Evolutionary conservation across 2,888 invertebrate species (phyloP), one percentile per base, ranked within the genome.

Genomic region (Drosophila seclusa): DNA sequence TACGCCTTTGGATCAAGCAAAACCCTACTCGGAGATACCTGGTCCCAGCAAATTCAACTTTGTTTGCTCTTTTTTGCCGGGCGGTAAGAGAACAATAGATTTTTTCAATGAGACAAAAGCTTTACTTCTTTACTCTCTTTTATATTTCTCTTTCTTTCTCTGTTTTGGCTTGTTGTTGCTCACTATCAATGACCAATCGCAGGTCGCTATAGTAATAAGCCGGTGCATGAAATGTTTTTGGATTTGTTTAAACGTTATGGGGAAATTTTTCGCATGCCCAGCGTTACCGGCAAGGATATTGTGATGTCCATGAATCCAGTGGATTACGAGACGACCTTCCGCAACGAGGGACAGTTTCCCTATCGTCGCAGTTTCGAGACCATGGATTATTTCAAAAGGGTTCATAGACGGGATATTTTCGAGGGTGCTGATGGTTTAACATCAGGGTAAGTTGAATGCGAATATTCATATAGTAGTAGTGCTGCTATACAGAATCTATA

Each of bases 251-350:
- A 78, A 3, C 78, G 83, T n/a, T 91, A 92, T 75, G 94, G 94
- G 0, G 76, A 92, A 13, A 85, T 94, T 7, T 92, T 93, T 21
- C 92, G 91, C 8, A 79, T 94, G 50, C 93, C 93, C 10, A 92
- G 93, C 7, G 58, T 94, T 4, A 83, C 90, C 0, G 88, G 90
- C 0, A 65, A 34, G 0, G 89, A 91, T 65, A 64, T 94, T 18
- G 91, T 94, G 0, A 77, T 94, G 11, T 76, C 93, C 8, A 94
- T 94, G 83, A 93, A 94, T 86, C 94, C 95, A 0, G 93, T 93
- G 18, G 94, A 94, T 78, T 93, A 94, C 54, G 93, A 93, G 78
- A 91, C 91, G 77, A 80, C 94, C 53, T 93, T 93, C 69, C 92
- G 94, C 5, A 90, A 92, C 13, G 94, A 94, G 81, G 94, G 94